A percentile compares a stretch with the other conserved stretches of the same genome.
These are phyloP conservation scores for Amazona finschi DNA, from an alignment of 2,797 vertebrate genomes.

Conservation along the genomic window DNA sequence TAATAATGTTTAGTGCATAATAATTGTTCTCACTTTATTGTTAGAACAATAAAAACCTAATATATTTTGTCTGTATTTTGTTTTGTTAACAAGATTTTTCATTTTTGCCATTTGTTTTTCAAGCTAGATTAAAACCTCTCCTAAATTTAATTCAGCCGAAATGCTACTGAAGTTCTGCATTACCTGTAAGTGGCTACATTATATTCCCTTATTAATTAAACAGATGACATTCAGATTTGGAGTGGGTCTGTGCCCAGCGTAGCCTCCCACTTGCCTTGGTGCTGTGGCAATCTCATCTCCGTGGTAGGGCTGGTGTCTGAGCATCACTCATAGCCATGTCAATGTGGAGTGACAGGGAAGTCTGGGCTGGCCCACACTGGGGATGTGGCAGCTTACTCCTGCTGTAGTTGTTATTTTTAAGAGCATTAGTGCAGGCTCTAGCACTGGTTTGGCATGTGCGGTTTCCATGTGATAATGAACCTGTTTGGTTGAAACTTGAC, in stretches of 20 bases:
- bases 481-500: not conserved
- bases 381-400: not conserved
- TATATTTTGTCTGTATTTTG: not conserved
- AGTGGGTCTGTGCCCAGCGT: not conserved
- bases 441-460: not conserved
- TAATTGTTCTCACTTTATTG: not conserved
- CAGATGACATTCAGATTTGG: fast-evolving
- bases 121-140: not conserved
- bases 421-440: not conserved
- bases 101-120: not conserved
- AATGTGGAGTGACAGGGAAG: not conserved
- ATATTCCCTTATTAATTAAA: not conserved
- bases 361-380: not conserved
- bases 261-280: not conserved
- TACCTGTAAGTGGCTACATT: not conserved
- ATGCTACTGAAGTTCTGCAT: not conserved
- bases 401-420: not conserved
- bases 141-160: not conserved
- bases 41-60: not conserved
- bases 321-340: slow-evolving; percentile 39
- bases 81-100: not conserved
- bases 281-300: slow-evolving; percentile 23
- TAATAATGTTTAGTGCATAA: not conserved
- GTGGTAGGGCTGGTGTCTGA: not conserved
- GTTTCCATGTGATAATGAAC: not conserved